Evolutionary conservation across 2,113 vertebrate species (phyloP).

Genomic region (Mohoua ochrocephala): DNA sequence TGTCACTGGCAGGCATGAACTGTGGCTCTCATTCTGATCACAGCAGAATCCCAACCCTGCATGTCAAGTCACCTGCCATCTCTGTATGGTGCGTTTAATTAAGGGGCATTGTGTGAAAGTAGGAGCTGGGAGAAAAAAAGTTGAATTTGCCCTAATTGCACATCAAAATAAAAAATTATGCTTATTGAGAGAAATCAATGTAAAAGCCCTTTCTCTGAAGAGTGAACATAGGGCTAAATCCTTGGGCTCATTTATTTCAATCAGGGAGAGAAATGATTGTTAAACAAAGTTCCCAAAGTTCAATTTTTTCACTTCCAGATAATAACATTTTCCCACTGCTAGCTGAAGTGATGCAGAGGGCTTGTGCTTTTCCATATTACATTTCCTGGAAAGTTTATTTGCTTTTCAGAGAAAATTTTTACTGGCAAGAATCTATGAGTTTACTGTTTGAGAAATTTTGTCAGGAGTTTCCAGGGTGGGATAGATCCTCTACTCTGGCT

Average conservation of each 20-base stretch:
- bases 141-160: constrained; percentile 62
- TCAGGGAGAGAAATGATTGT: constrained; percentile 52
- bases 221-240: constrained; percentile 32
- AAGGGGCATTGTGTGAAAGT: constrained; percentile 38
- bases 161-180: constrained; percentile 63
- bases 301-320: constrained; percentile 45
- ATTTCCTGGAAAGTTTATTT: not conserved
- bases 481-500: not conserved
- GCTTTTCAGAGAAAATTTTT: not conserved
- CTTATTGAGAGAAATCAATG: constrained; percentile 59
- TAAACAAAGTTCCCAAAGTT: constrained; percentile 58
- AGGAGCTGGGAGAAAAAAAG: constrained; percentile 14
- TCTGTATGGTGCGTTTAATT: not conserved
- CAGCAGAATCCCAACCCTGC: not conserved
- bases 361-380: not conserved
- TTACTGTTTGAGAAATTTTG: not conserved
- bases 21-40: not conserved
- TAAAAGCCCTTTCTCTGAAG: constrained; percentile 29
- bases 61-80: constrained; percentile 26
- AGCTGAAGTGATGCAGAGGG: not conserved
- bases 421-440: not conserved
- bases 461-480: not conserved
- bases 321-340: constrained; percentile 21
- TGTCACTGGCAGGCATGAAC: not conserved
- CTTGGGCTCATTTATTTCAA: constrained; percentile 55